These are phyloP conservation scores for Choreutis nemorana DNA, from an alignment of 2,888 invertebrate genomes.

Conservation along the genomic window DNA sequence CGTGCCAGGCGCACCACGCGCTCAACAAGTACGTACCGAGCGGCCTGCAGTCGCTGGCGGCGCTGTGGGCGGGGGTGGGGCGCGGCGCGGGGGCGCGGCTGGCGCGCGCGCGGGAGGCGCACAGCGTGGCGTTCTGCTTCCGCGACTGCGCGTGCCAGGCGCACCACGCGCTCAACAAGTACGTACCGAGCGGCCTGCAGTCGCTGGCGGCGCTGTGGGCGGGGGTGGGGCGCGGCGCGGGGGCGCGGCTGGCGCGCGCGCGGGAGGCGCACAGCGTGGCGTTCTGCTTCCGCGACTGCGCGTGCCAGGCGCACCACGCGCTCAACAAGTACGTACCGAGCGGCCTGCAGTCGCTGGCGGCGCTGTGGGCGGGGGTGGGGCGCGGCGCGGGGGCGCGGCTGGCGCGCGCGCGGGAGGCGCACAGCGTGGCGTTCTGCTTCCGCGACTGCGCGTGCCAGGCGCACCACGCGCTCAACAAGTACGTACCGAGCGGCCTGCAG, in stretches of 20 bases:
- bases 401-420: conserved; percentile 76
- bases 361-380: conserved; percentile 60
- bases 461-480: conserved; percentile 68
- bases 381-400: conserved; percentile 52
- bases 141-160: conserved; percentile 82
- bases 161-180: conserved; percentile 68
- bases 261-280: conserved; percentile 82
- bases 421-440: conserved; percentile 86
- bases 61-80: conserved; percentile 60
- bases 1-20: conserved; percentile 73
- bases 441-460: conserved; percentile 82
- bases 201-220: conserved; percentile 76
- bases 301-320: conserved; percentile 73
- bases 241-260: conserved; percentile 70
- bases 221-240: conserved; percentile 40
- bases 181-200: no score
- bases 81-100: conserved; percentile 52
- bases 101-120: conserved; percentile 76
- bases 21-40: conserved; percentile 58
- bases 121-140: conserved; percentile 86
- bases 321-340: conserved; percentile 58
- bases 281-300: conserved; percentile 88
- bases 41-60: conserved; percentile 91
- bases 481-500: no score
- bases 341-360: conserved; percentile 91